Evolutionary conservation across 2,888 invertebrate species (phyloP).

Genomic region (Mesochorus sp.): DNA sequence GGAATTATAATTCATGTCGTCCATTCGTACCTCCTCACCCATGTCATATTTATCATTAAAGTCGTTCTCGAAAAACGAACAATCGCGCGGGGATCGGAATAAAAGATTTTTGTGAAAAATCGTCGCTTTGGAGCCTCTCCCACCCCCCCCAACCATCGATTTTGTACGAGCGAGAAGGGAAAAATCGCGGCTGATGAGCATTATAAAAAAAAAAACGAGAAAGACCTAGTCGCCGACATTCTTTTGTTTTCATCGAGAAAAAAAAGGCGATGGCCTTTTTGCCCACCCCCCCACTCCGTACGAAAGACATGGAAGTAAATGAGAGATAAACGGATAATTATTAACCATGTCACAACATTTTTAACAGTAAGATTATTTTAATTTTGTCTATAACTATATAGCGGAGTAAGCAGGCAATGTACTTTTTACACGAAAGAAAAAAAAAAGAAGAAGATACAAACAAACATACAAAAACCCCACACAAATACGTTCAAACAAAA

Average conservation of each 20-base stretch:
- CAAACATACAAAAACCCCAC: constrained; percentile 32
- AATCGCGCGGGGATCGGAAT: constrained; percentile 36
- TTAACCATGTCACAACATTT: constrained; percentile 65
- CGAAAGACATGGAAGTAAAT: constrained; percentile 56
- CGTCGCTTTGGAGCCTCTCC: background rate
- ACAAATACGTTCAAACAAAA: constrained; percentile 62
- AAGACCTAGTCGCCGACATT: constrained; percentile 20
- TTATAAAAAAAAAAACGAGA: constrained; percentile 1
- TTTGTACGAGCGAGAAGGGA: constrained; percentile 56
- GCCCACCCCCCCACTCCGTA: background rate
- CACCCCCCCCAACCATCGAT: constrained; percentile 36
- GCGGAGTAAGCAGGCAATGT: constrained; percentile 77
- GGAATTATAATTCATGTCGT: constrained; percentile 67
- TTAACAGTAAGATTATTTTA: constrained; percentile 78
- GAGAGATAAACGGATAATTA: no score
- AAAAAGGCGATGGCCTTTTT: constrained; percentile 35
- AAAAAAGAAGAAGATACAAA: constrained; percentile 37
- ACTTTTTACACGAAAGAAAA: constrained; percentile 75
- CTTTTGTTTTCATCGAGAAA: constrained; percentile 26
- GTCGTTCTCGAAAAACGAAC: constrained; percentile 62
- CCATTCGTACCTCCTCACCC: constrained; percentile 68
- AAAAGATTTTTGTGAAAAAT: background rate
- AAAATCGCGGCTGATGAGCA: constrained; percentile 15
- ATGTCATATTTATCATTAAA: constrained; percentile 70
- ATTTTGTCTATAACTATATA: constrained; percentile 77